Evolutionary conservation across 2,888 invertebrate genomes (phyloP).

Genomic region (Meiosimyza platycephala): DNA sequence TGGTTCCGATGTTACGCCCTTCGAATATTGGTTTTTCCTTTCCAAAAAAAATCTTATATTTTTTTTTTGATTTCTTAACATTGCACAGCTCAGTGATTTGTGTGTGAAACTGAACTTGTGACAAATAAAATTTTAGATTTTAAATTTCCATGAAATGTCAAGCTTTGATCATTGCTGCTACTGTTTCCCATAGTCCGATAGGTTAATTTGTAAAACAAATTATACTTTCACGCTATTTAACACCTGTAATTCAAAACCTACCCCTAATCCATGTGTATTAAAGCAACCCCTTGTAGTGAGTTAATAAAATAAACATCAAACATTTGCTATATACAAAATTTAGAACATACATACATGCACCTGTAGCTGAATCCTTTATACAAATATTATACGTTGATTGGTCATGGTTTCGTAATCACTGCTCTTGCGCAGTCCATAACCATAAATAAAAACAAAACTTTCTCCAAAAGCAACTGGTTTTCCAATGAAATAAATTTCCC

Average conservation of each 20-base stretch:
- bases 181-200: constrained; percentile 1
- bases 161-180: background rate
- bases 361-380: constrained; percentile 11
- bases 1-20: background rate
- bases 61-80: constrained; percentile 12
- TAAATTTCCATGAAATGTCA: constrained; percentile 12
- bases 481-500: constrained; percentile 3
- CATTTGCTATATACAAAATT: too few relatives aligned
- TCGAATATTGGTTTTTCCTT: background rate
- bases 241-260: constrained; percentile 19
- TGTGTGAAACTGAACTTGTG: background rate
- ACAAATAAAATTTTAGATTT: background rate
- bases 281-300: background rate
- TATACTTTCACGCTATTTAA: constrained; percentile 11
- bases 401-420: constrained; percentile 18
- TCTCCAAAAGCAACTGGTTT: constrained; percentile 11
- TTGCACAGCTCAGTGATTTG: constrained; percentile 7
- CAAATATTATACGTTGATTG: background rate
- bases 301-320: background rate
- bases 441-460: background rate
- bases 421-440: background rate
- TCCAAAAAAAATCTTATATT: constrained; percentile 11
- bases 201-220: constrained; percentile 8
- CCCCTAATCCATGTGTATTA: background rate
- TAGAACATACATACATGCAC: background rate